Percentiles rank a stretch among this genome's conserved stretches.
Evolutionary conservation across 2,888 invertebrate species (phyloP).

Genomic region (Leucophenga maculata): DNA sequence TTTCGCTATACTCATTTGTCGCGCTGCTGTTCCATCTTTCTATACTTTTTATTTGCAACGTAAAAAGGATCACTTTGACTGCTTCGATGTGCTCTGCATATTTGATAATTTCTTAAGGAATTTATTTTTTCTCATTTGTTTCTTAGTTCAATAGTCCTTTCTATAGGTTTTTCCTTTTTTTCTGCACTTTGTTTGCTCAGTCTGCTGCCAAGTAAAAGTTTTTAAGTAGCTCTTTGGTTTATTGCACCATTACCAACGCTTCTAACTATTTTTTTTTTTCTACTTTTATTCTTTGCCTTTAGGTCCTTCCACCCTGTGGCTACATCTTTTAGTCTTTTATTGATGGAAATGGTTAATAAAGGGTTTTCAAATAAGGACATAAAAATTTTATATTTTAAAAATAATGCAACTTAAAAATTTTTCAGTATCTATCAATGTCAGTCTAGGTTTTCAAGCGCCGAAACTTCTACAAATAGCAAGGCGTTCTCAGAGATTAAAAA

Average conservation of each 20-base stretch:
- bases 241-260: conserved; percentile 21
- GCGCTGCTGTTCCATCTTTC: neutral
- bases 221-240: conserved; percentile 32
- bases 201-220: conserved; percentile 16
- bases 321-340: no score
- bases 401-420: no score
- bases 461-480: no score
- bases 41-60: conserved; percentile 8
- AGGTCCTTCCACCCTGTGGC: no score
- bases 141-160: neutral
- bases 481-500: no score
- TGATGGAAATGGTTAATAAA: no score
- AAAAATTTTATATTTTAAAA: no score
- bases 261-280: neutral
- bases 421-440: no score
- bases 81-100: conserved; percentile 40
- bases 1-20: neutral
- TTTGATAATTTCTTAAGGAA: conserved; percentile 34
- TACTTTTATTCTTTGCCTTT: neutral
- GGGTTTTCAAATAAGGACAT: no score
- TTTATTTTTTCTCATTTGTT: neutral
- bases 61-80: conserved; percentile 27
- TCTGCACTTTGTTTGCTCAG: neutral
- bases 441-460: no score
- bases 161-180: neutral